Conservation (phyloP, 2,888 invertebrate species). For the Lasioglossum vierecki region DNA sequence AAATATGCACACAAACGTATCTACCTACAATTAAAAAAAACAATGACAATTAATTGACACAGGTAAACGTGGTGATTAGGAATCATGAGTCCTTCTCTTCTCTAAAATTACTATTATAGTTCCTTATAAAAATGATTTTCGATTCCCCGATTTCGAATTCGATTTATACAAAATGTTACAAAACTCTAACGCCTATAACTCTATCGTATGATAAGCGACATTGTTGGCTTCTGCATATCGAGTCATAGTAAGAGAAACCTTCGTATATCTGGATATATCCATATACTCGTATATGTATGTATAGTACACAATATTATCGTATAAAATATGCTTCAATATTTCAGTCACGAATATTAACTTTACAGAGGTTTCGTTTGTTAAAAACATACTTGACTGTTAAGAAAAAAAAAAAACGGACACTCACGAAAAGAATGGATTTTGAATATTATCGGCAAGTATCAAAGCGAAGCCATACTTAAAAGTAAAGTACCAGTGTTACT, state of each 20-base stretch:
- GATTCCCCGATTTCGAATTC: constrained; percentile 37
- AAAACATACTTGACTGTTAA: background rate
- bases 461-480: constrained; percentile 12
- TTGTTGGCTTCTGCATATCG: constrained; percentile 14
- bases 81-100: constrained; percentile 30
- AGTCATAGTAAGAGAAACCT: constrained; percentile 36
- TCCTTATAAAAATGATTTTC: constrained; percentile 54
- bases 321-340: constrained; percentile 42
- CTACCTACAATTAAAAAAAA: constrained; percentile 7
- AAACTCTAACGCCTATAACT: constrained; percentile 60
- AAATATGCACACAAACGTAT: constrained; percentile 2
- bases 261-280: constrained; percentile 28
- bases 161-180: constrained; percentile 70
- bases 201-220: constrained; percentile 37
- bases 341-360: constrained; percentile 12
- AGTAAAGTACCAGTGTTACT: constrained; percentile 34
- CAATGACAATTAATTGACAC: constrained; percentile 15
- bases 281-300: constrained; percentile 8
- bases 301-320: constrained; percentile 19
- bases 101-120: constrained; percentile 23
- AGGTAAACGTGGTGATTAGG: constrained; percentile 20
- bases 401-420: constrained; percentile 7
- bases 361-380: background rate
- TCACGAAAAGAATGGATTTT: constrained; percentile 3
- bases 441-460: background rate